Evolutionary conservation across 2,888 invertebrate species (phyloP).

Genomic region (Stenolophus ochropezus): DNA sequence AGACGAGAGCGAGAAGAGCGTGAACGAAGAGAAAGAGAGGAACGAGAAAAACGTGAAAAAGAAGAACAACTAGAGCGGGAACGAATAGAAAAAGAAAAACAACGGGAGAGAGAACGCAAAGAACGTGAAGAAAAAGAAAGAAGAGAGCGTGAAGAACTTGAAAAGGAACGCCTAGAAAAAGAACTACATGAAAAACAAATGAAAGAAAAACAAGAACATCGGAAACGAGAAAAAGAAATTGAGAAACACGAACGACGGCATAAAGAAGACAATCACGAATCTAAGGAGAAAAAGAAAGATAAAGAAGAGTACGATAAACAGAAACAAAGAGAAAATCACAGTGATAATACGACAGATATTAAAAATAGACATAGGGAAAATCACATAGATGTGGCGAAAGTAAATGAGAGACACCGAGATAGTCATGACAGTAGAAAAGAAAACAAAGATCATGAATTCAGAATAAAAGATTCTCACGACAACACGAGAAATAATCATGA

Average conservation of each 20-base stretch:
- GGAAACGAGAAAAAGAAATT: constrained; percentile 69
- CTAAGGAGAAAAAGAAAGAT: constrained; percentile 68
- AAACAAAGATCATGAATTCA: constrained; percentile 69
- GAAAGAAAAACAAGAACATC: constrained; percentile 73
- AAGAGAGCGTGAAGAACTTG: constrained; percentile 71
- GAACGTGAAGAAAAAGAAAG: constrained; percentile 74
- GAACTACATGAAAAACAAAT: constrained; percentile 68
- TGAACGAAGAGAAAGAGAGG: constrained; percentile 67
- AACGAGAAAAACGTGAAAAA: constrained; percentile 70
- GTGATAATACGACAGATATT: constrained; percentile 68
- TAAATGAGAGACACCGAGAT: constrained; percentile 70
- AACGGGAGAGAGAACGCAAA: constrained; percentile 71
- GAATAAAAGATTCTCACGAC: constrained; percentile 72
- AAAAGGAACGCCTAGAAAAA: constrained; percentile 70
- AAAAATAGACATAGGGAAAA: constrained; percentile 73
- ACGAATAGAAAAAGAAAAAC: constrained; percentile 68
- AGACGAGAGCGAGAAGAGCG: constrained; percentile 64
- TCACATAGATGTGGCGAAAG: constrained; percentile 66
- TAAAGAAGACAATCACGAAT: constrained; percentile 67
- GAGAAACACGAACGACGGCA: constrained; percentile 70
- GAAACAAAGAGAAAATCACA: constrained; percentile 76
- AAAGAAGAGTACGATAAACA: constrained; percentile 72
- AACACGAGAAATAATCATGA: constrained; percentile 70
- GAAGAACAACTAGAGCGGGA: constrained; percentile 68
- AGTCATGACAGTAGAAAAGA: constrained; percentile 70